These are phyloP conservation scores for Lepidurus packardi DNA, from an alignment of 1,140 invertebrate genomes.

Conservation along the genomic window DNA sequence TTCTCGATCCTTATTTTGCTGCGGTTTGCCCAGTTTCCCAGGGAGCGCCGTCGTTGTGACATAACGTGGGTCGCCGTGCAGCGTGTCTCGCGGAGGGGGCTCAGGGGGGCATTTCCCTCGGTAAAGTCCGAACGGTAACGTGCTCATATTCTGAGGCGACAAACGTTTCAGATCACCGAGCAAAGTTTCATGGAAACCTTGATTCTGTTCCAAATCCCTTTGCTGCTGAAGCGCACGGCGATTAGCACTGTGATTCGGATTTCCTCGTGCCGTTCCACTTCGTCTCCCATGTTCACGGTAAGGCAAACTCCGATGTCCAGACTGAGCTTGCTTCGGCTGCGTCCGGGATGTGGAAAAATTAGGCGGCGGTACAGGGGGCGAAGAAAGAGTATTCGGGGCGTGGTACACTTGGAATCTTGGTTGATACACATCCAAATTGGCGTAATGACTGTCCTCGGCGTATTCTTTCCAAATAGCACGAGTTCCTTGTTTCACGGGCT, in stretches of 20 bases:
- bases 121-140: slow-evolving; percentile 26
- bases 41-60: background rate
- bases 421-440: background rate
- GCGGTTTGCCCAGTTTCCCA: background rate
- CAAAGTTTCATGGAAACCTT: background rate
- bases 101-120: slow-evolving; percentile 32
- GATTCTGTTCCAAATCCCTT: background rate
- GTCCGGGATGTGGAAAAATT: background rate
- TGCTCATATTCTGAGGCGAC: background rate
- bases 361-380: background rate
- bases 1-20: background rate
- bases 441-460: background rate
- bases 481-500: background rate
- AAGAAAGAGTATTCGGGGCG: background rate
- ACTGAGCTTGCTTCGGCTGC: background rate
- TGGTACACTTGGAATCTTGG: background rate
- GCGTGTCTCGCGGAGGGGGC: background rate
- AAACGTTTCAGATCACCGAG: background rate
- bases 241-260: background rate
- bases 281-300: background rate
- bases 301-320: background rate
- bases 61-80: background rate
- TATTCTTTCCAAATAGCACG: background rate
- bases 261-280: background rate
- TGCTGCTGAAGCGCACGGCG: background rate